Evolutionary conservation across 1,140 invertebrate species (phyloP).

Genomic region (Magallana gigas): DNA sequence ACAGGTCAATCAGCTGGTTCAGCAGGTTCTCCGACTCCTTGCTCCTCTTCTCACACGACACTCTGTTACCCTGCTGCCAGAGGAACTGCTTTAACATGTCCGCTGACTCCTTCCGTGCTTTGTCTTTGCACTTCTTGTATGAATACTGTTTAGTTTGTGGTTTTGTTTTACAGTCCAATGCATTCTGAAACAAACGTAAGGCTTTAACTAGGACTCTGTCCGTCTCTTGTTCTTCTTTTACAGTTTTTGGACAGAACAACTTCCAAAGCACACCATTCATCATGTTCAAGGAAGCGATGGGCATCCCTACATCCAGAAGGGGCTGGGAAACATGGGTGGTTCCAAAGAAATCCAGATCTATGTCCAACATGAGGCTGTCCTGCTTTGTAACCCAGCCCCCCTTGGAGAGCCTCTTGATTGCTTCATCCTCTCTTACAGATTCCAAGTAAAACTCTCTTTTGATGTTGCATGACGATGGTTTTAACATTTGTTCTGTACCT

Average conservation of each 20-base stretch:
- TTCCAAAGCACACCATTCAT: constrained; percentile 55
- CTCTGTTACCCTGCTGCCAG: background rate
- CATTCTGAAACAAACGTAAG: constrained; percentile 24
- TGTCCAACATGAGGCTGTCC: constrained; percentile 67
- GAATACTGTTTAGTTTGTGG: background rate
- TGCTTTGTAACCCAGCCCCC: constrained; percentile 50
- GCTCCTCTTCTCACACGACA: constrained; percentile 17
- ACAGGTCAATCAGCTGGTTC: constrained; percentile 27
- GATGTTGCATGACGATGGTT: constrained; percentile 46
- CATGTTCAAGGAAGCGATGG: constrained; percentile 40
- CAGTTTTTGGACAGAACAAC: constrained; percentile 63
- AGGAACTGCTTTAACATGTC: constrained; percentile 2
- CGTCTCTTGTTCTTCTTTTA: constrained; percentile 56
- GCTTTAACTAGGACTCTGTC: constrained; percentile 57
- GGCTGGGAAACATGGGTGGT: constrained; percentile 63
- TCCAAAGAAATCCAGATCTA: constrained; percentile 73
- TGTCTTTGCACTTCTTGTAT: background rate
- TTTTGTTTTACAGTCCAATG: constrained; percentile 11
- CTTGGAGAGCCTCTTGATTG: constrained; percentile 38
- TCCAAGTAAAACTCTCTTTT: constrained; percentile 51
- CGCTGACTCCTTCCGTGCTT: background rate
- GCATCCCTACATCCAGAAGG: constrained; percentile 54
- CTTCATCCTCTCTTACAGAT: constrained; percentile 55
- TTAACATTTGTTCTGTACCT: background rate
- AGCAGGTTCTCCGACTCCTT: constrained; percentile 22